Evolutionary conservation across 2,113 vertebrate genomes (phyloP).

Genomic region (Petaurus breviceps): DNA sequence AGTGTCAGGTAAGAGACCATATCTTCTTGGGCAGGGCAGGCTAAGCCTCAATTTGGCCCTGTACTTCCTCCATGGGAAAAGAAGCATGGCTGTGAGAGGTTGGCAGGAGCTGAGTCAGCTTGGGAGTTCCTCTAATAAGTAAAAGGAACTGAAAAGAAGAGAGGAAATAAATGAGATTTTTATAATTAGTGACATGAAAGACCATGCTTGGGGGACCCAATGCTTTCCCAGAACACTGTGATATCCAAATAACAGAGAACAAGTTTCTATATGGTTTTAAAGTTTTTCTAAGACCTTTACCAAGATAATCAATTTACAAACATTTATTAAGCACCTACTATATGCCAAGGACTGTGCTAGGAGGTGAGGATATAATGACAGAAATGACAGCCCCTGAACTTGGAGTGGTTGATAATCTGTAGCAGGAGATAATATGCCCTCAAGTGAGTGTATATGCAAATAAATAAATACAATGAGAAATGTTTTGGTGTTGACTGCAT

Average conservation of each 20-base stretch:
- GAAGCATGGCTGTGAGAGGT: not conserved
- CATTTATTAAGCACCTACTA: not conserved
- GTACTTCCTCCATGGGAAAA: not conserved
- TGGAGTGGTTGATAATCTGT: not conserved
- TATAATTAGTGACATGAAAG: not conserved
- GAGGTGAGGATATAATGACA: not conserved
- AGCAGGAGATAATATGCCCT: not conserved
- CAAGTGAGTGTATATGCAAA: not conserved
- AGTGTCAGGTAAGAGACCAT: slow-evolving; percentile 80
- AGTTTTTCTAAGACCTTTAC: not conserved
- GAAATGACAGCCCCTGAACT: not conserved
- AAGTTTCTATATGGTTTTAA: too few species aligned
- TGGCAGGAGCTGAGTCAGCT: not conserved
- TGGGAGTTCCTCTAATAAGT: too few species aligned
- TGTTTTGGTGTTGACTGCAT: not conserved
- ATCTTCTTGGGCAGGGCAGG: not conserved
- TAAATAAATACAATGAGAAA: not conserved
- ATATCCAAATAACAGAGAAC: not conserved
- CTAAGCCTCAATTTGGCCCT: not conserved
- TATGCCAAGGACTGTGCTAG: not conserved
- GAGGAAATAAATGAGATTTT: not conserved
- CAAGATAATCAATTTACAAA: not conserved
- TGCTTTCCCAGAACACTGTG: not conserved
- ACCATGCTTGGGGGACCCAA: not conserved
- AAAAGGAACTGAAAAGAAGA: not conserved